phyloP scores from a whole-genome alignment of 2,113 vertebrate genomes.

The Macaca nemestrina region DNA sequence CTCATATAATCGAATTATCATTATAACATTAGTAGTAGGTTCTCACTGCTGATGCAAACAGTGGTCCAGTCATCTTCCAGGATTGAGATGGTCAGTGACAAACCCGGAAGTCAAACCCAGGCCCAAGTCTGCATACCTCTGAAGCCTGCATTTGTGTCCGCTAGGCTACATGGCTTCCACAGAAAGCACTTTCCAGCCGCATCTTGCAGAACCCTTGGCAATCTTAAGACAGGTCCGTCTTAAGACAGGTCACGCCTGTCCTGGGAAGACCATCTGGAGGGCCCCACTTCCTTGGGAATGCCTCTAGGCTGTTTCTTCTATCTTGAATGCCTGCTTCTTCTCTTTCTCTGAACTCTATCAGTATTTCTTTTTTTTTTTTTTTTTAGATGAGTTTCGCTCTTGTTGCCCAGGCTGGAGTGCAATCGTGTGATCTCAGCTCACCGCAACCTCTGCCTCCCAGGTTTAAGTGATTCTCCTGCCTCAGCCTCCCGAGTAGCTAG shows the following conservation, averaged over 20 bases:
- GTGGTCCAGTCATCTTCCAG: neutral
- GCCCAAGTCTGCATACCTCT: neutral
- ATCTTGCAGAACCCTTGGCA: neutral
- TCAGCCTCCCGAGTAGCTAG: too few relatives aligned
- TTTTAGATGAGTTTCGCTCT: too few relatives aligned
- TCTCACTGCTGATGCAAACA: neutral
- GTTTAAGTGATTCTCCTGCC: too few relatives aligned
- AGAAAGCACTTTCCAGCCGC: neutral
- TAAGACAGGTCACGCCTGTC: neutral
- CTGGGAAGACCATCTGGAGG: neutral
- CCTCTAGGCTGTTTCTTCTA: neutral
- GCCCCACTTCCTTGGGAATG: neutral
- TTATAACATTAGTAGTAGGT: neutral
- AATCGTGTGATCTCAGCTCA: too few relatives aligned
- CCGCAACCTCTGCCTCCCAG: too few relatives aligned
- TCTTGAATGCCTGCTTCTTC: neutral
- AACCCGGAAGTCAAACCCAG: neutral
- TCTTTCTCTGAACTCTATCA: neutral
- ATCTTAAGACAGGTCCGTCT: too few relatives aligned
- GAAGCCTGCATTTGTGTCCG: fast-evolving
- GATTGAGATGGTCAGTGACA: neutral
- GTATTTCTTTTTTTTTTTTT: neutral
- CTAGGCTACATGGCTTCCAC: neutral
- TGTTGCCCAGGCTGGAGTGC: too few relatives aligned
- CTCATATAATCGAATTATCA: neutral